A percentile compares a stretch with the other conserved stretches of the same genome.
These are phyloP conservation scores for Leptinotarsa haldemani DNA, from an alignment of 2,888 invertebrate genomes.

Conservation along the genomic window DNA sequence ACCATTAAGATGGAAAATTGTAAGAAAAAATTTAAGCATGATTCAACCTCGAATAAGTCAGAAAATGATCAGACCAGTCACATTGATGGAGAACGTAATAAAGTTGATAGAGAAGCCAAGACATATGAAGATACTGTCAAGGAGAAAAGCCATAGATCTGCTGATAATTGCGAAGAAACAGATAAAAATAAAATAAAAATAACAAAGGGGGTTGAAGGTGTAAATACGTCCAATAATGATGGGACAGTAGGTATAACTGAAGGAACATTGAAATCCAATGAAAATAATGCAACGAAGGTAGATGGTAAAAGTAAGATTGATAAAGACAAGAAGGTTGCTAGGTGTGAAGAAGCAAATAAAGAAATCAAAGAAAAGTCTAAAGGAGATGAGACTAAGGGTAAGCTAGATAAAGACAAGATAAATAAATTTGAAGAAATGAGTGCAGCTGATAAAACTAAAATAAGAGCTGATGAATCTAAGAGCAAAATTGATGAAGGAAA, in stretches of 20 bases:
- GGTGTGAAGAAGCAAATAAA: not conserved
- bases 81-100: not conserved
- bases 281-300: not conserved
- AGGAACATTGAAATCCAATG: not conserved
- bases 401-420: slow-evolving; percentile 8
- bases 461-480: slow-evolving; percentile 8
- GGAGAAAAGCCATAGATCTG: not conserved
- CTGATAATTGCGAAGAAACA: no score
- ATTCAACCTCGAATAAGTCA: not conserved
- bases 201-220: not conserved
- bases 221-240: not conserved
- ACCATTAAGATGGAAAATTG: not conserved
- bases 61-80: slow-evolving; percentile 3
- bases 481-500: not conserved
- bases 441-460: not conserved
- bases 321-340: slow-evolving; percentile 15
- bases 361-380: not conserved
- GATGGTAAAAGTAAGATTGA: not conserved
- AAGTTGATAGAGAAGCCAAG: slow-evolving; percentile 1
- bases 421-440: slow-evolving; percentile 2
- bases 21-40: not conserved
- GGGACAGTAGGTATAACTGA: not conserved
- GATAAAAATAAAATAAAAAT: not conserved
- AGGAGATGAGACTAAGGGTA: slow-evolving; percentile 1
- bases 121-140: not conserved